Conservation (phyloP, 2,797 vertebrate genomes). For the Erethizon dorsatum region DNA sequence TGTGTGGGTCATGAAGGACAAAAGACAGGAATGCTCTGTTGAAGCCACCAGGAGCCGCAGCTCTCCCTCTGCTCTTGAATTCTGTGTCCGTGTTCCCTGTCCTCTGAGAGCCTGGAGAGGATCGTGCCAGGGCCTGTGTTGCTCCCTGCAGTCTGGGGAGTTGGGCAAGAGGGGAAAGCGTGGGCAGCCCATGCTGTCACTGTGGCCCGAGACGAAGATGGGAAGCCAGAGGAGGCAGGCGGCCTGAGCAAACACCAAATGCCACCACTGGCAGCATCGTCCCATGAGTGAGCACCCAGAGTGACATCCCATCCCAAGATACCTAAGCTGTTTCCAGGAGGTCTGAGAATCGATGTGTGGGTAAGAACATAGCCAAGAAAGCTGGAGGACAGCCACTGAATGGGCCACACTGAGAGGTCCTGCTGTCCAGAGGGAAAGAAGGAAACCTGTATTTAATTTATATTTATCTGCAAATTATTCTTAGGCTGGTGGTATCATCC, state of each 20-base stretch:
- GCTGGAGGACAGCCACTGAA: background rate
- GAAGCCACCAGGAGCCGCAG: background rate
- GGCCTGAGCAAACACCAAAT: background rate
- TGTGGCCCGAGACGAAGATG: background rate
- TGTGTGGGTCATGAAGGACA: background rate
- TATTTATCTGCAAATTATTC: background rate
- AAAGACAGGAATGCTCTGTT: background rate
- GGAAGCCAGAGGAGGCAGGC: background rate
- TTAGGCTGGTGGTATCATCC: background rate
- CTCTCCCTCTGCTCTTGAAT: background rate
- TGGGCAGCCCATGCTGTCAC: background rate
- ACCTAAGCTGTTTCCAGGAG: background rate
- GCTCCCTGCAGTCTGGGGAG: background rate
- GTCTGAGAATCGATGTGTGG: background rate
- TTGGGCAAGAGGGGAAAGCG: background rate
- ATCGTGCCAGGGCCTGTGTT: background rate
- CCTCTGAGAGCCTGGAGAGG: background rate
- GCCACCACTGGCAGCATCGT: background rate
- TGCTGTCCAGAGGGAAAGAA: background rate
- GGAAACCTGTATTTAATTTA: background rate
- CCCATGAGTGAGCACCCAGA: background rate
- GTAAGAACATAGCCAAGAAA: background rate
- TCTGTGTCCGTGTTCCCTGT: background rate
- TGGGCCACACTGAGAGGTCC: background rate
- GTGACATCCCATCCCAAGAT: background rate